Base-by-base conservation (phyloP, 92 coral and sea anemone species). In the Palythoa grandis region DNA sequence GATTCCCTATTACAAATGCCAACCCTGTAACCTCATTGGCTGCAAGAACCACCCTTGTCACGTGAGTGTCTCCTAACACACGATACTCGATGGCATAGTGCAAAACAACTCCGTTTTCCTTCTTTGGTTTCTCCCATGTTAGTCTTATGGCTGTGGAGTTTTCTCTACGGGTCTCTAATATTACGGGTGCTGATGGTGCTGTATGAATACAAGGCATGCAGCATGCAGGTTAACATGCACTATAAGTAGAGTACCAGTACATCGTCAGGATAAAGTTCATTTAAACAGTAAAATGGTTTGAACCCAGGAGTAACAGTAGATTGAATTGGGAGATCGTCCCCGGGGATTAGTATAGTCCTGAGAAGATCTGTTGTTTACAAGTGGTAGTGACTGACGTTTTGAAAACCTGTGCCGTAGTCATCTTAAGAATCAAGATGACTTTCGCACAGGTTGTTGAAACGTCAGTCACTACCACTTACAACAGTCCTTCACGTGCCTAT, bases 141-240 rank as follows among this genome's bases (percentile, higher is more conserved):
- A 96, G 48, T 47, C 75, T 83, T 58, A 96, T 57, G 15, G 95
- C 88, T 47, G 94, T 95, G 40, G 97, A 86, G 71, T 95, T 96
- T 35, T 85, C 70, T 56, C 91, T 50, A 13, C 72, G 84, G 16
- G 88, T 86, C 14, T 15, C n/a, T 20, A 93, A 3, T 76, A 50
- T 78, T 75, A 40, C 63, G n/a, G 99, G 99, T 6, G 82, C 85
- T 12, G 95, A 87, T 2, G 99, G 99, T 15, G 93, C 98, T 96
- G 76, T 25, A 88, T 80, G 22, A 39, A 79, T 17, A 14, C 14
- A 56, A 72, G 47, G 48, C 50, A 80, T 67, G 23, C 63, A 29
- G 65, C 47, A 37, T 48, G 85, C 35, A 63, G 6, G 63, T 48
- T 48, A 83, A 38, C 48, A 12, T 0, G 9, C 19, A 39, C 9